Conservation (phyloP, 2,113 vertebrate species). For the Pyxicephalus adspersus region DNA sequence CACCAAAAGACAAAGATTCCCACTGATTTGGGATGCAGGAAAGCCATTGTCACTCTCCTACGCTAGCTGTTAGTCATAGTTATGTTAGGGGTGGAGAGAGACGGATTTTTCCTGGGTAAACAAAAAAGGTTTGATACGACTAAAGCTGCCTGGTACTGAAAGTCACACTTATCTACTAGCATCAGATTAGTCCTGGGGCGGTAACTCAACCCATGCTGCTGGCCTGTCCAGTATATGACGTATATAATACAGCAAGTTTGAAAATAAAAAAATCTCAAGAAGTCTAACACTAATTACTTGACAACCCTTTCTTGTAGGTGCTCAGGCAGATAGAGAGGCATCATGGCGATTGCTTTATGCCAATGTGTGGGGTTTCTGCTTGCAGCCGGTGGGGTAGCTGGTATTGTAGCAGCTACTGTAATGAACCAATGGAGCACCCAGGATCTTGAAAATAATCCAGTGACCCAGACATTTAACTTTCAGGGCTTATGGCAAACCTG, state of each 20-base stretch:
- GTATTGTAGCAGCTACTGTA: conserved; percentile 77
- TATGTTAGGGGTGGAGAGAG: conserved; percentile 45
- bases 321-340: not conserved
- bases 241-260: conserved; percentile 61
- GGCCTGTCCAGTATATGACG: conserved; percentile 64
- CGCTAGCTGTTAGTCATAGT: conserved; percentile 27
- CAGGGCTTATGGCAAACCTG: conserved; percentile 90
- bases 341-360: conserved; percentile 83
- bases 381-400: conserved; percentile 75
- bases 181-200: conserved; percentile 68
- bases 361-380: conserved; percentile 85
- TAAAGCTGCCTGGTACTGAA: conserved; percentile 75
- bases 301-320: not conserved
- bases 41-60: not conserved
- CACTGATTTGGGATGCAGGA: not conserved
- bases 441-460: conserved; percentile 81
- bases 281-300: not conserved
- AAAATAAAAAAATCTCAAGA: conserved; percentile 61
- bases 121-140: conserved; percentile 65
- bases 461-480: conserved; percentile 83
- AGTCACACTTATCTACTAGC: conserved; percentile 69
- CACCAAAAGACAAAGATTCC: not conserved
- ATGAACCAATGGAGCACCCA: conserved; percentile 92
- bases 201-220: conserved; percentile 53
- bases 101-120: conserved; percentile 70